Evolutionary conservation across 2,113 vertebrate genomes (phyloP).

Genomic region (Bostrychus sinensis): DNA sequence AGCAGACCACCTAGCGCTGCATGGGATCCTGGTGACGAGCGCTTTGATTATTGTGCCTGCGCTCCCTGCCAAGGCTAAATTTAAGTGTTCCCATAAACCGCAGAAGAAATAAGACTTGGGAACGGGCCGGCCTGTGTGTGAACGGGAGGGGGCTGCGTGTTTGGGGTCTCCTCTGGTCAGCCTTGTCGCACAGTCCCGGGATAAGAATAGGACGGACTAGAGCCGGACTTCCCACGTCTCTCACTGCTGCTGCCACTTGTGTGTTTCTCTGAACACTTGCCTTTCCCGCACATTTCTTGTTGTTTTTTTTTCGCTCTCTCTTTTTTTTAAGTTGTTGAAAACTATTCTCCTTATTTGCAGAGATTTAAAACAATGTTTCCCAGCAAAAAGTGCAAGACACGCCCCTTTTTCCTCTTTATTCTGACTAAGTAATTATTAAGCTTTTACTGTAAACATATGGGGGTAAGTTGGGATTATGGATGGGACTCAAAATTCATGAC

Average conservation of each 20-base stretch:
- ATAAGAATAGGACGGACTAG: conserved; percentile 82
- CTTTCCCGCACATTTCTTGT: too few species aligned
- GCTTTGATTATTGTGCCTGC: conserved; percentile 80
- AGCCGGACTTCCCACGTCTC: conserved; percentile 81
- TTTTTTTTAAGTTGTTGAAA: too few species aligned
- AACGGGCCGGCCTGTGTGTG: conserved; percentile 73
- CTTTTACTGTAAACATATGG: too few species aligned
- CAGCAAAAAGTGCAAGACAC: too few species aligned
- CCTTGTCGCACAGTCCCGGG: conserved; percentile 75
- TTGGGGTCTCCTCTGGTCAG: conserved; percentile 79
- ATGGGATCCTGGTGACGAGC: conserved; percentile 73
- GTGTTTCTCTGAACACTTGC: conserved; percentile 69
- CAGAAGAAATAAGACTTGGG: conserved; percentile 79
- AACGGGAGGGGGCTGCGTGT: conserved; percentile 64
- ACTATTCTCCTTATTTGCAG: too few species aligned
- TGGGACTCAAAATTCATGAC: too few species aligned
- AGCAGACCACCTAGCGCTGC: conserved; percentile 78
- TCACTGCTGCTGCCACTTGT: conserved; percentile 71
- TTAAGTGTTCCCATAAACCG: conserved; percentile 83
- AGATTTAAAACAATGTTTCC: too few species aligned
- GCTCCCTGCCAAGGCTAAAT: conserved; percentile 80
- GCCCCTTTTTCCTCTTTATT: too few species aligned
- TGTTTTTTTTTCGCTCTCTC: too few species aligned
- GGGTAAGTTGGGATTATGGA: too few species aligned
- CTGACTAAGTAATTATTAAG: too few species aligned